Evolutionary conservation across 2,797 vertebrate species (phyloP).

Genomic region (Sparus aurata): DNA sequence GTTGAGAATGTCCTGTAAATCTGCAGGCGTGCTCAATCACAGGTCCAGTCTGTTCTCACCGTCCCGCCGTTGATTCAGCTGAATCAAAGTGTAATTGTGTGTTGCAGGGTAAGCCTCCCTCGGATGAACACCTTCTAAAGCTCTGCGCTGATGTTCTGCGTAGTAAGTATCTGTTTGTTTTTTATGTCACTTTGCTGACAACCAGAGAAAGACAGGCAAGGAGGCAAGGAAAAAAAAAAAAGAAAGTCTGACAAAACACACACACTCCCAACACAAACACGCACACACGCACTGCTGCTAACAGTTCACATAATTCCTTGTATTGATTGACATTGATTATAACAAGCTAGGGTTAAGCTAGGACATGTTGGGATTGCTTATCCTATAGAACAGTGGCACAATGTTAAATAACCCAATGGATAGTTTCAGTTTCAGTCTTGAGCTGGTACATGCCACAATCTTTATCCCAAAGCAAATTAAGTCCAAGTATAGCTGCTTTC

Average conservation of each 20-base stretch:
- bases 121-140: constrained; percentile 86
- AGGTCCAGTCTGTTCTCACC: constrained; percentile 24
- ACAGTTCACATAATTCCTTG: constrained; percentile 1
- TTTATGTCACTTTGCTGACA: constrained; percentile 10
- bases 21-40: constrained; percentile 25
- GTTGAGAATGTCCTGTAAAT: constrained; percentile 39
- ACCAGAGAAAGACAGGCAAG: not conserved
- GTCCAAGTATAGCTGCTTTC: not conserved
- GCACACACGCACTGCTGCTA: not conserved
- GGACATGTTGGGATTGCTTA: not conserved
- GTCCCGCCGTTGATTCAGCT: constrained; percentile 23
- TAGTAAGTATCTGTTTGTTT: constrained; percentile 78
- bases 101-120: constrained; percentile 86
- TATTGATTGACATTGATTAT: not conserved
- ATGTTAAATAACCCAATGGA: not conserved
- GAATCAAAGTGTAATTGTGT: constrained; percentile 59
- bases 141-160: constrained; percentile 83
- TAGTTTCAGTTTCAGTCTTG: not conserved
- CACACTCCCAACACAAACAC: too few relatives aligned
- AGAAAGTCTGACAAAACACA: not conserved
- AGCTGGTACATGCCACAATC: not conserved
- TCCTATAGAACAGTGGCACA: not conserved
- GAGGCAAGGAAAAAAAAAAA: too few relatives aligned
- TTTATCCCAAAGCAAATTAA: not conserved
- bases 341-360: constrained; percentile 1